A percentile compares a stretch with the other conserved stretches of the same genome.
phyloP scores from a whole-genome alignment of 2,797 vertebrate genomes.

The Notolabrus celidotus region DNA sequence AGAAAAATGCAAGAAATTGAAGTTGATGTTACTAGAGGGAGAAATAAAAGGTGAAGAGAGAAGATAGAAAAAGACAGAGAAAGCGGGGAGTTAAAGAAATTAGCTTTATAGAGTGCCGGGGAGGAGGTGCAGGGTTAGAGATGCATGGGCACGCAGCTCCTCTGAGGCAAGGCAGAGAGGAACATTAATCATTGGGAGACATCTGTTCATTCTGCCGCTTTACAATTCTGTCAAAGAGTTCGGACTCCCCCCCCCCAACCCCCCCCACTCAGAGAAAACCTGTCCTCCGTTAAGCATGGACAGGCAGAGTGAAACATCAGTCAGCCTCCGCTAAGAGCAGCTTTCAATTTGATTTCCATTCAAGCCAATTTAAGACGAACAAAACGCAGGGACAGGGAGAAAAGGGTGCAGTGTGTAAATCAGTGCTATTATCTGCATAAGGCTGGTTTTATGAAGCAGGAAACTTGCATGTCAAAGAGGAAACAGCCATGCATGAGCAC shows the following conservation, averaged over 20 bases:
- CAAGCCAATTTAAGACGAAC: slow-evolving; percentile 62
- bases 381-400: slow-evolving; percentile 24
- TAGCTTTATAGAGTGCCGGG: slow-evolving; percentile 54
- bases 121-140: slow-evolving; percentile 66
- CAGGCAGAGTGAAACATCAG: slow-evolving; percentile 75
- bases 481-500: slow-evolving; percentile 8
- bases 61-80: slow-evolving; percentile 23
- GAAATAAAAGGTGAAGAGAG: slow-evolving; percentile 5
- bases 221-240: slow-evolving; percentile 84
- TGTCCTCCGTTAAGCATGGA: slow-evolving; percentile 67
- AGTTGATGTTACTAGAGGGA: slow-evolving; percentile 3
- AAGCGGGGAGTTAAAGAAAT: slow-evolving; percentile 64
- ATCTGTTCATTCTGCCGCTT: slow-evolving; percentile 86
- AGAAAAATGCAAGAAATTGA: not conserved
- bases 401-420: slow-evolving; percentile 26
- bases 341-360: slow-evolving; percentile 71
- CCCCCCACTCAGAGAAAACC: slow-evolving; percentile 58
- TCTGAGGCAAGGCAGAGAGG: slow-evolving; percentile 75
- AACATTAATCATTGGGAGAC: slow-evolving; percentile 86
- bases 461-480: slow-evolving; percentile 10
- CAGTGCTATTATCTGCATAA: slow-evolving; percentile 26
- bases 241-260: slow-evolving; percentile 10
- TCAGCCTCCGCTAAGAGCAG: slow-evolving; percentile 47
- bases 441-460: slow-evolving; percentile 15
- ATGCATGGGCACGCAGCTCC: slow-evolving; percentile 74